These are phyloP conservation scores for Plebejus melissa DNA, from an alignment of 2,888 invertebrate genomes.

Conservation along the genomic window DNA sequence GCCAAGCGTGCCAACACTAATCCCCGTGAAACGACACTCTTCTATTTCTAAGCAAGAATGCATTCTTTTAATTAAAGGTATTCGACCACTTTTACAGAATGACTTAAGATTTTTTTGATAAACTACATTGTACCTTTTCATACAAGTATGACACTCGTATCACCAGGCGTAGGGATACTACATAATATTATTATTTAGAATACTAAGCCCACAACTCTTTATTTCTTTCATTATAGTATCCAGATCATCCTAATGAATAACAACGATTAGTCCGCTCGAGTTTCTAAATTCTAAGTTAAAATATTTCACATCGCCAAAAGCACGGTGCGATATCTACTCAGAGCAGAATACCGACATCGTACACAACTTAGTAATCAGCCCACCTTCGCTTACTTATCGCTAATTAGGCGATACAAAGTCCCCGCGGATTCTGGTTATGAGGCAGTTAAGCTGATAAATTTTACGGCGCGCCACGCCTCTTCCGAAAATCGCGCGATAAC, in stretches of 20 bases:
- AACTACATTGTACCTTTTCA: not conserved
- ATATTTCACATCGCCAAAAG: not conserved
- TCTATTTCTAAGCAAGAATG: not conserved
- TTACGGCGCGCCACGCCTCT: constrained; percentile 29
- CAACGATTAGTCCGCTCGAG: too few species aligned
- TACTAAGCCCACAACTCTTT: not conserved
- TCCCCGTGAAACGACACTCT: not conserved
- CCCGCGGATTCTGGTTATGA: constrained; percentile 24
- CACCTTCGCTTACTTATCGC: constrained; percentile 23
- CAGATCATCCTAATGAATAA: too few species aligned
- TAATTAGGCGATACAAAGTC: constrained; percentile 28
- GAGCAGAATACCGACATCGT: not conserved
- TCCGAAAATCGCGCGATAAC: constrained; percentile 32
- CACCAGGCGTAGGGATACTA: too few species aligned
- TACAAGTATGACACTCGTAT: too few species aligned
- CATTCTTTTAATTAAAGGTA: not conserved
- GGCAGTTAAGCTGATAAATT: constrained; percentile 28
- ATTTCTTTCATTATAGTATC: not conserved
- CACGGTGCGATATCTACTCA: not conserved
- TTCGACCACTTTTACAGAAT: not conserved
- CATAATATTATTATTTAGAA: too few species aligned
- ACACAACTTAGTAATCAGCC: constrained; percentile 23
- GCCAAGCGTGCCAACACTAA: constrained; percentile 11
- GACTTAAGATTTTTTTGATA: not conserved
- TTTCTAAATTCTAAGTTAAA: not conserved